Evolutionary conservation across 1,140 invertebrate genomes (phyloP).

Genomic region (Zaprionus davidi): DNA sequence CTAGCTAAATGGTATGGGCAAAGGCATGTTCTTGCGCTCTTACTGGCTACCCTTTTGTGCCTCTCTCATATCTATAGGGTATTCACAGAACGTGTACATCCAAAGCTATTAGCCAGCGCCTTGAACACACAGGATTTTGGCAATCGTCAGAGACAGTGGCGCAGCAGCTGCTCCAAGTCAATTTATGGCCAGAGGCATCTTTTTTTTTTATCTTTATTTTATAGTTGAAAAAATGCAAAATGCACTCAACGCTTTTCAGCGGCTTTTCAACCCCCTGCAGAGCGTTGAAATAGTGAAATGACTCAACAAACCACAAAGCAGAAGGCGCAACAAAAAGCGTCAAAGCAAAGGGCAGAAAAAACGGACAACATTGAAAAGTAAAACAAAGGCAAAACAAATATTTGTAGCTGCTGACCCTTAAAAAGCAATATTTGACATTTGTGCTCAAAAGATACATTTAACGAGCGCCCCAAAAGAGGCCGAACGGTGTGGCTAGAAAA

Average conservation of each 20-base stretch:
- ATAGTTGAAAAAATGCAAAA: conserved; percentile 25
- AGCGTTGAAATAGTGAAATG: conserved; percentile 29
- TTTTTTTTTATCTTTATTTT: conserved; percentile 12
- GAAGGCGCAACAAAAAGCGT: conserved; percentile 1
- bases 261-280: conserved; percentile 34
- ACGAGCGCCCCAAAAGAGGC: conserved; percentile 24
- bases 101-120: conserved; percentile 37
- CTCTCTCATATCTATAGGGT: conserved; percentile 3
- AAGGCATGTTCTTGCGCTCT: neutral
- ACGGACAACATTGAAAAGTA: conserved; percentile 59
- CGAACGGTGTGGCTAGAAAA: neutral
- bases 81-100: conserved; percentile 14
- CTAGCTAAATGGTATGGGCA: neutral
- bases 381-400: conserved; percentile 42
- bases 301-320: conserved; percentile 49
- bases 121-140: conserved; percentile 32
- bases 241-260: conserved; percentile 55
- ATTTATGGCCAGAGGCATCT: conserved; percentile 30
- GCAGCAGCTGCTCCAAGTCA: conserved; percentile 12
- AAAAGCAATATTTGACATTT: conserved; percentile 82
- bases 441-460: conserved; percentile 78
- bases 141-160: conserved; percentile 9
- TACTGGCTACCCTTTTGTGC: neutral
- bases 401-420: conserved; percentile 73
- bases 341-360: conserved; percentile 45